phyloP scores from a whole-genome alignment of 2,113 vertebrate species.

The Otocyon megalotis region DNA sequence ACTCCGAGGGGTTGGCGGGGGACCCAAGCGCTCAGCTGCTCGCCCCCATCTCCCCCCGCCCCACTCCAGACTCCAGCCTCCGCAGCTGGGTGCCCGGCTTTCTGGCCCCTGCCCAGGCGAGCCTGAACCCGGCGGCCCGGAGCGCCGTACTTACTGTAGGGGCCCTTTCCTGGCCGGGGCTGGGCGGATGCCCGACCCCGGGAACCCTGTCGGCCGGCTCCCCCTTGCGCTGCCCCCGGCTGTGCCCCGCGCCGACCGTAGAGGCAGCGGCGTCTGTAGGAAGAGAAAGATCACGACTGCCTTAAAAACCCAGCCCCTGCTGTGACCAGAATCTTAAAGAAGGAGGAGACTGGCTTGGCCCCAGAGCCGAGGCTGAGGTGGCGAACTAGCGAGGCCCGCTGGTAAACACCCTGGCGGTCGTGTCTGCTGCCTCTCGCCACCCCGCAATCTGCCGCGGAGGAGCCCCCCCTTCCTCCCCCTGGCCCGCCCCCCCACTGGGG shows the following conservation, averaged over 20 bases:
- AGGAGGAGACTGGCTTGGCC: conserved; percentile 74
- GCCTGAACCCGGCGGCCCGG: background rate
- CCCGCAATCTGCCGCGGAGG: background rate
- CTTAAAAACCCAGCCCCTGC: conserved; percentile 77
- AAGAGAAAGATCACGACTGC: conserved; percentile 78
- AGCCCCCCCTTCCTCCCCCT: background rate
- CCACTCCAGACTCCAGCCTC: background rate
- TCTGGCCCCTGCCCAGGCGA: background rate
- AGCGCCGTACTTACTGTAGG: conserved; percentile 73
- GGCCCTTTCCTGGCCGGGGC: background rate
- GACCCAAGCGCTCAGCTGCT: background rate
- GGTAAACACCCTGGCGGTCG: conserved; percentile 46
- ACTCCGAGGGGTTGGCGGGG: background rate
- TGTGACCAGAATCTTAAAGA: conserved; percentile 84
- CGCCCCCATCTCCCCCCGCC: background rate
- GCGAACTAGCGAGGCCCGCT: conserved; percentile 47
- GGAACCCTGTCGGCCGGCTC: background rate
- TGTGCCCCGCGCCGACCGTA: conserved; percentile 54
- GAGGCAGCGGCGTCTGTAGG: conserved; percentile 55
- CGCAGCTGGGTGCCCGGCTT: background rate
- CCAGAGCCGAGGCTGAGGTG: conserved; percentile 49
- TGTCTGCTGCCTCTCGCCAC: background rate
- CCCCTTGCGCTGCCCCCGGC: conserved; percentile 19
- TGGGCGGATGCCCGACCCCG: background rate
- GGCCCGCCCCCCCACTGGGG: background rate